Evolutionary conservation across 1,140 invertebrate species (phyloP).

Genomic region (Dreissena polymorpha): DNA sequence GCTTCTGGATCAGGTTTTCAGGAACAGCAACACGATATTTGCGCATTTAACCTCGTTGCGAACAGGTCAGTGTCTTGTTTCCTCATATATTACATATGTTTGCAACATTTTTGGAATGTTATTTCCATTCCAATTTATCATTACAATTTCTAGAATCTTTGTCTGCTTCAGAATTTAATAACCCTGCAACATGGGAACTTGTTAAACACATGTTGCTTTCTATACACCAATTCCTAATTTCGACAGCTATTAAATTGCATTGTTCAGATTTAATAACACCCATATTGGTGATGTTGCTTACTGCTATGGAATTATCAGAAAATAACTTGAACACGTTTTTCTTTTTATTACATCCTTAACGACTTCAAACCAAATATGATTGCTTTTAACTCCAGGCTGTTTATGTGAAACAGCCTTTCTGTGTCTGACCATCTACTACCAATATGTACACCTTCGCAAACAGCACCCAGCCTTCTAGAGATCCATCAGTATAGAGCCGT

Average conservation of each 20-base stretch:
- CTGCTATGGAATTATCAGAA: slow-evolving; percentile 53
- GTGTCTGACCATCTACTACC: too few relatives aligned
- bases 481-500: slow-evolving; percentile 36
- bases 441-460: too few relatives aligned
- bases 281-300: slow-evolving; percentile 51
- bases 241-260: too few relatives aligned
- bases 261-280: too few relatives aligned
- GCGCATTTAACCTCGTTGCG: slow-evolving; percentile 23
- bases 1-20: too few relatives aligned
- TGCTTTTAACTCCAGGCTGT: slow-evolving; percentile 38
- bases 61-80: slow-evolving; percentile 6
- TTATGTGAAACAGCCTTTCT: too few relatives aligned
- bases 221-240: too few relatives aligned
- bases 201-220: too few relatives aligned
- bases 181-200: too few relatives aligned
- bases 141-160: too few relatives aligned
- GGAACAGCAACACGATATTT: not conserved
- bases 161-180: too few relatives aligned
- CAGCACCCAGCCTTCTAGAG: slow-evolving; percentile 32
- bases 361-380: slow-evolving; percentile 29
- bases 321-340: slow-evolving; percentile 26
- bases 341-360: slow-evolving; percentile 8
- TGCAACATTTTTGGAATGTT: slow-evolving; percentile 44
- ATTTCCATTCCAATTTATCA: slow-evolving; percentile 51
- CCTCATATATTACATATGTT: slow-evolving; percentile 28